Conservation (phyloP, 2,888 invertebrate species). For the Mantis religiosa region DNA sequence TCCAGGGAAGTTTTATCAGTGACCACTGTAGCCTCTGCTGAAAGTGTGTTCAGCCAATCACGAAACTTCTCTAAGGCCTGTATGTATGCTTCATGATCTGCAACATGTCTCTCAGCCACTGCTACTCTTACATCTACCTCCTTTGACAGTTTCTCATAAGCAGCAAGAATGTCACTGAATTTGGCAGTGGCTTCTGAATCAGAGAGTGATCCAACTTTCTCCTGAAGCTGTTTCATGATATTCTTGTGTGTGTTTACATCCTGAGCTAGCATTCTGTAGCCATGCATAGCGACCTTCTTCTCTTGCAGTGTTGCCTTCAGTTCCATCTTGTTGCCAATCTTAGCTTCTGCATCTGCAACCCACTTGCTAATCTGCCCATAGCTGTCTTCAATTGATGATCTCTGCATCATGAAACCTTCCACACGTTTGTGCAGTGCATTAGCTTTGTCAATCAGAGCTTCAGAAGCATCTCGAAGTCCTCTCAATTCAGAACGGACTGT, state of each 20-base stretch:
- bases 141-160: constrained; percentile 64
- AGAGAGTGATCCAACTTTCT: constrained; percentile 72
- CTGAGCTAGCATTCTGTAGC: constrained; percentile 73
- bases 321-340: constrained; percentile 66
- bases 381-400: constrained; percentile 90
- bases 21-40: constrained; percentile 72
- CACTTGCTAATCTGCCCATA: constrained; percentile 82
- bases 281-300: constrained; percentile 82
- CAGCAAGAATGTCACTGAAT: constrained; percentile 66
- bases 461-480: constrained; percentile 74
- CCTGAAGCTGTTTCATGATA: constrained; percentile 76
- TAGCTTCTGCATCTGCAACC: constrained; percentile 74
- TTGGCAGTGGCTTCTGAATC: constrained; percentile 76
- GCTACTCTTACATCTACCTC: constrained; percentile 64
- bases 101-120: constrained; percentile 65
- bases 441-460: constrained; percentile 77
- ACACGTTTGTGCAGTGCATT: constrained; percentile 81
- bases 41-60: constrained; percentile 76
- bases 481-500: constrained; percentile 76
- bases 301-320: constrained; percentile 77
- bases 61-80: constrained; percentile 77
- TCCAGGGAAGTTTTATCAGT: constrained; percentile 76
- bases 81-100: constrained; percentile 77
- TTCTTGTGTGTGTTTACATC: constrained; percentile 83
- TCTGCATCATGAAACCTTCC: constrained; percentile 82